Evolutionary conservation across 2,888 invertebrate genomes (phyloP), one percentile per base, ranked within the genome.

Genomic region (Salticus scenicus): DNA sequence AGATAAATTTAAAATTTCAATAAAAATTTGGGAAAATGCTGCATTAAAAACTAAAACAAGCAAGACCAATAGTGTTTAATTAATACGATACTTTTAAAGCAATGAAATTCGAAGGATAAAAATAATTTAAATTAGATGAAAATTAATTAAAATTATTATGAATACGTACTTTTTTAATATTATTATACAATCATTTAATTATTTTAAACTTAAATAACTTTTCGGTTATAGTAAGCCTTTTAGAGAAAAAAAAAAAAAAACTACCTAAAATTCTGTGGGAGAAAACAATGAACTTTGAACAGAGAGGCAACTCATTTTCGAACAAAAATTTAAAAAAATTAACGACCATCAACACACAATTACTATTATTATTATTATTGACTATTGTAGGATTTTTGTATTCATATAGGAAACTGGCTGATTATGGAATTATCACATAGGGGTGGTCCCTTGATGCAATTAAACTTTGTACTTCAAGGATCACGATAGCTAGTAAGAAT

Each of bases 391-490:
- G 37, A 20, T 37, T 69, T 71, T 71, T 70, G 17, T n/a, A 28
- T 64, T 63, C n/a, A n/a, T 14, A 20, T 30, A 37, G 24, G 37
- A 37, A 64, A 76, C 64, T n/a, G 63, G 41, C 24, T 41, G 31
- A 71, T 41, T 72, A 57, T 41, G 63, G 73, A 41, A 69, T 74
- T 81, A 81, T 81, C 81, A 81, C 81, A 80, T 42, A 20, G 42
- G 72, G 73, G 75, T 82, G 82, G 82, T 71, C 75, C 75, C 75
- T 76, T 81, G 28, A 42, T 74, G 42, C 41, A 77, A 42, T 78
- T 64, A 41, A 64, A 30, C 72, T 82, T 82, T 82, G 82, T 82
- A 82, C 82, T 82, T 69, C 75, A 41, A 66, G 42, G 66, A 42
- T 75, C 66, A 41, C 42, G 75, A 64, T 12, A 74, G 64, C 41